Evolutionary conservation across 2,797 vertebrate genomes (phyloP).

Genomic region (Sebastes matsubarae): DNA sequence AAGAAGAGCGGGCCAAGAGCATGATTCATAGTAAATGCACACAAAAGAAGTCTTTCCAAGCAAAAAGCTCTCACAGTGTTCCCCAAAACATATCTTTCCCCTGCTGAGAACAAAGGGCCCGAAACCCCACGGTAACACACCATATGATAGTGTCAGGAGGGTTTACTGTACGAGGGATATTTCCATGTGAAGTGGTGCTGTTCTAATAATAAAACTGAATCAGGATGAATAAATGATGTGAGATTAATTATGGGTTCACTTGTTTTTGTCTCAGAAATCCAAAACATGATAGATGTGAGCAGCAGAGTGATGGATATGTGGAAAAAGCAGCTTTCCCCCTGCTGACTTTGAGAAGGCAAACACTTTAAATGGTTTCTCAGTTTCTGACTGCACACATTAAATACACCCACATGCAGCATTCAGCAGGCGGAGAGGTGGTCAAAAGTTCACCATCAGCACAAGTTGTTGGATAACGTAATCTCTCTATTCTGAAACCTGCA

Average conservation of each 20-base stretch:
- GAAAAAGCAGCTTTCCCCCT: neutral
- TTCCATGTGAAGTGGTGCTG: neutral
- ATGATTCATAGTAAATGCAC: conserved; percentile 45
- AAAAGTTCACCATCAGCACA: conserved; percentile 26
- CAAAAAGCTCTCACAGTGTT: conserved; percentile 46
- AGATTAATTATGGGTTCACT: neutral
- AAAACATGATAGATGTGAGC: neutral
- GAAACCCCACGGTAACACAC: neutral
- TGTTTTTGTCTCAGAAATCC: neutral
- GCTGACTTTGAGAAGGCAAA: conserved; percentile 22
- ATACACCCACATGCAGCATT: conserved; percentile 14
- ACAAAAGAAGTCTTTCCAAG: conserved; percentile 46
- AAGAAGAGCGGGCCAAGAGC: conserved; percentile 16
- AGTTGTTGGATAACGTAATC: conserved; percentile 13
- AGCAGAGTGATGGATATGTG: neutral
- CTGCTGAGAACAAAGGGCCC: conserved; percentile 22
- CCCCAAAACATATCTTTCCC: conserved; percentile 2
- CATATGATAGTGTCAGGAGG: conserved; percentile 1
- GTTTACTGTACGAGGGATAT: neutral
- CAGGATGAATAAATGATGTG: neutral
- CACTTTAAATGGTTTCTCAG: conserved; percentile 5
- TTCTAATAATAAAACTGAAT: neutral
- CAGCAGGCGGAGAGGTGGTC: conserved; percentile 6
- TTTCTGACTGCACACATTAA: conserved; percentile 22
- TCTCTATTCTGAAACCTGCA: conserved; percentile 5